Percentiles rank a stretch among this genome's conserved stretches.
phyloP scores from a whole-genome alignment of 2,113 vertebrate genomes.

The Oceanodroma tethys region DNA sequence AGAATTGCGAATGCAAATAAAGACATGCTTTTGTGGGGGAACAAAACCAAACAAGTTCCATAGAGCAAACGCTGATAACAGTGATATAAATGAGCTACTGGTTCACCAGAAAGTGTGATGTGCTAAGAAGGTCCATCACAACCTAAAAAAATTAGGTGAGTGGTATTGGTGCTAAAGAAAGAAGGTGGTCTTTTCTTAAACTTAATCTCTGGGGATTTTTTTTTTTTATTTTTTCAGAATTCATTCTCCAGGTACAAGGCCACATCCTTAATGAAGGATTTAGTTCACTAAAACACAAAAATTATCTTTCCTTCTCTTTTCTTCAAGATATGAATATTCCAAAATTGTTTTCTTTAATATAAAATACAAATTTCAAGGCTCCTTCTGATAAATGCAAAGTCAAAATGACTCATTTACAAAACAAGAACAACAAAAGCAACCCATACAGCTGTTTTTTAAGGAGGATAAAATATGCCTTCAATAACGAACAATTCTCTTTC shows the following conservation, averaged over 20 bases:
- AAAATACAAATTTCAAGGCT: background rate
- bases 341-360: background rate
- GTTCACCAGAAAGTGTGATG: background rate
- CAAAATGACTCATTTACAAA: background rate
- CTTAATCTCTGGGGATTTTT: background rate
- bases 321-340: background rate
- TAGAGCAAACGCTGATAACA: background rate
- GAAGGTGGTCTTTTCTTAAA: background rate
- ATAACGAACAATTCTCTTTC: background rate
- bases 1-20: background rate
- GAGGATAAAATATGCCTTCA: background rate
- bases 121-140: background rate
- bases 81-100: background rate
- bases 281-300: background rate
- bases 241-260: background rate
- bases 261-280: background rate
- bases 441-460: background rate
- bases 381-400: background rate
- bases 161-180: background rate
- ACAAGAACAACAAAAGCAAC: background rate
- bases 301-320: background rate
- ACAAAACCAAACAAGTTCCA: background rate
- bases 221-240: background rate
- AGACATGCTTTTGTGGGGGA: fast-evolving
- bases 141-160: background rate